phyloP scores from a whole-genome alignment of 2,888 invertebrate species.

The Drosophila helvetica region DNA sequence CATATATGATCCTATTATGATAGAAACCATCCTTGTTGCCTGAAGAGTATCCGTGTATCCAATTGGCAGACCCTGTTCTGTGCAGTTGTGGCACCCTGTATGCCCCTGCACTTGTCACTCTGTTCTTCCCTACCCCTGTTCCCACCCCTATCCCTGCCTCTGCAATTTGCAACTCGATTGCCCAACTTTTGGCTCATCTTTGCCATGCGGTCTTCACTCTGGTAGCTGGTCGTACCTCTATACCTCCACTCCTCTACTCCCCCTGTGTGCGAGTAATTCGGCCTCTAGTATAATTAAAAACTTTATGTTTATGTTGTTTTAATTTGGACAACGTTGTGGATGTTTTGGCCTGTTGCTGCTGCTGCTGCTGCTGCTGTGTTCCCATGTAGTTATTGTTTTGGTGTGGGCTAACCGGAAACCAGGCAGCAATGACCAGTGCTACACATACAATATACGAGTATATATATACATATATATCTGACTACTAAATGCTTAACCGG shows the following conservation, averaged over 20 bases:
- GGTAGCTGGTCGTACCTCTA: background rate
- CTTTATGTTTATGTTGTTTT: slow-evolving; percentile 58
- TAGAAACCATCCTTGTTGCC: background rate
- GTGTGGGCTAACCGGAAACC: slow-evolving; percentile 67
- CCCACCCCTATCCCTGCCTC: background rate
- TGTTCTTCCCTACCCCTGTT: background rate
- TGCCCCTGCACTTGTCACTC: slow-evolving; percentile 16
- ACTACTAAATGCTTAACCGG: slow-evolving; percentile 60
- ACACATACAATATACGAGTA: slow-evolving; percentile 30
- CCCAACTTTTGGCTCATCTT: slow-evolving; percentile 29
- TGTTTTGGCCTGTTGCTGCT: slow-evolving; percentile 20
- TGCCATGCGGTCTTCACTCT: background rate
- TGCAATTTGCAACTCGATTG: slow-evolving; percentile 43
- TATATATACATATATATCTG: slow-evolving; percentile 24
- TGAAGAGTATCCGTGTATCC: background rate
- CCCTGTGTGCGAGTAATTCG: slow-evolving; percentile 7
- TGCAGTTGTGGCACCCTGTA: background rate
- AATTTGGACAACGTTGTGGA: slow-evolving; percentile 47
- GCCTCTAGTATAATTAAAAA: slow-evolving; percentile 61
- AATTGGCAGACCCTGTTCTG: slow-evolving; percentile 2
- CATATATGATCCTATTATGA: background rate
- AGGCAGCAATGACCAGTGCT: slow-evolving; percentile 54
- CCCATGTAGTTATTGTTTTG: slow-evolving; percentile 13
- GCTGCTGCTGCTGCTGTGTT: slow-evolving; percentile 15
- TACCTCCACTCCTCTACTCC: background rate